These are phyloP conservation scores for Astreopora myriophthalma DNA, from an alignment of 64 coral and sea anemone genomes.

Conservation along the genomic window DNA sequence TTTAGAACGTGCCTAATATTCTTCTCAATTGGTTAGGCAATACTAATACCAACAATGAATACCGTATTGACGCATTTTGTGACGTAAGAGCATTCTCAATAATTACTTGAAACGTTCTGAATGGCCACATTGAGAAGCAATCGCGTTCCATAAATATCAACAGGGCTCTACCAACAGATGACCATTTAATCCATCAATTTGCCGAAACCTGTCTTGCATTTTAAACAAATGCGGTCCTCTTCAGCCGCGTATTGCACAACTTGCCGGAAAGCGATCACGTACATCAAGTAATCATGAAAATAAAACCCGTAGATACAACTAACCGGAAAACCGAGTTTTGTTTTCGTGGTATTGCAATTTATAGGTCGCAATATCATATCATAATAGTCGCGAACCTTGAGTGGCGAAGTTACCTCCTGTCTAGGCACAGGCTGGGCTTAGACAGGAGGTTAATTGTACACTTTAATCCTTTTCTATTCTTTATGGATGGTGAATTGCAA, in stretches of 20 bases:
- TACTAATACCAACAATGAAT: neutral
- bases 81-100: neutral
- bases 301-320: neutral
- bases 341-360: neutral
- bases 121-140: neutral
- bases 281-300: neutral
- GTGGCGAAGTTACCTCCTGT: no score
- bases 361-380: neutral
- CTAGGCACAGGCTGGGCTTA: no score
- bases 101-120: neutral
- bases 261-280: neutral
- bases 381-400: no score
- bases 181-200: no score
- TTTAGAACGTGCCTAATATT: neutral
- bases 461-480: no score
- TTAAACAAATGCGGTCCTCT: no score
- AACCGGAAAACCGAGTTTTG: neutral
- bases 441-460: no score
- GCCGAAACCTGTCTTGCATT: neutral
- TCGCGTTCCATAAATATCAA: neutral
- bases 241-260: neutral
- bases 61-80: neutral
- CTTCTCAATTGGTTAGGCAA: neutral
- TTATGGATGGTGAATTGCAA: no score
- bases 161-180: no score